These are phyloP conservation scores for Drosophila prostipennis DNA, from an alignment of 2,888 invertebrate genomes.

Conservation along the genomic window DNA sequence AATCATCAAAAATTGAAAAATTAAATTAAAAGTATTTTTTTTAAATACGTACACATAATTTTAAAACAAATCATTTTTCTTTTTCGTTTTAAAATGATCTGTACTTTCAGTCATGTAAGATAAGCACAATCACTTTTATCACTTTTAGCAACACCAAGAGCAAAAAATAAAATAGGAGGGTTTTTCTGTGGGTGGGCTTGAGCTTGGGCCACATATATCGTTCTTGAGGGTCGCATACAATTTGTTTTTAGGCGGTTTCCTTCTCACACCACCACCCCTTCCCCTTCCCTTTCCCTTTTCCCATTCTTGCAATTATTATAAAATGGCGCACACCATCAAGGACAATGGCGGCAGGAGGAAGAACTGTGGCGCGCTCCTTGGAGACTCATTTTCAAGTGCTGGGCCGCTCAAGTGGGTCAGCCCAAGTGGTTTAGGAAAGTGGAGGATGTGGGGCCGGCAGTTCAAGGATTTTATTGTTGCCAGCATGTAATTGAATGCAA, in stretches of 20 bases:
- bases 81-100: no score
- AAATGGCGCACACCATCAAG: conserved; percentile 69
- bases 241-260: conserved; percentile 58
- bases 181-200: conserved; percentile 35
- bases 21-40: no score
- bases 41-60: no score
- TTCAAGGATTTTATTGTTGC: conserved; percentile 77
- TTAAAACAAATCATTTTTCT: no score
- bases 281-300: not conserved
- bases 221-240: conserved; percentile 59
- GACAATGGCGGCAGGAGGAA: conserved; percentile 35
- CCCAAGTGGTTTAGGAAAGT: conserved; percentile 48
- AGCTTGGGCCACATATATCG: conserved; percentile 55
- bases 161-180: conserved; percentile 35
- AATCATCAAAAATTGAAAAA: no score
- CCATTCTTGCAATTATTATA: conserved; percentile 70
- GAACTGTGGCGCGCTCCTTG: conserved; percentile 59
- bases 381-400: conserved; percentile 77
- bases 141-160: conserved; percentile 42
- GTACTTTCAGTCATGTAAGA: conserved; percentile 5
- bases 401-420: conserved; percentile 74
- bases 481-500: conserved; percentile 74
- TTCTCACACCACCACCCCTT: not conserved
- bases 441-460: conserved; percentile 44
- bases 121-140: conserved; percentile 55